Evolutionary conservation across 2,797 vertebrate genomes (phyloP).

Genomic region (Benthosema pterotum): DNA sequence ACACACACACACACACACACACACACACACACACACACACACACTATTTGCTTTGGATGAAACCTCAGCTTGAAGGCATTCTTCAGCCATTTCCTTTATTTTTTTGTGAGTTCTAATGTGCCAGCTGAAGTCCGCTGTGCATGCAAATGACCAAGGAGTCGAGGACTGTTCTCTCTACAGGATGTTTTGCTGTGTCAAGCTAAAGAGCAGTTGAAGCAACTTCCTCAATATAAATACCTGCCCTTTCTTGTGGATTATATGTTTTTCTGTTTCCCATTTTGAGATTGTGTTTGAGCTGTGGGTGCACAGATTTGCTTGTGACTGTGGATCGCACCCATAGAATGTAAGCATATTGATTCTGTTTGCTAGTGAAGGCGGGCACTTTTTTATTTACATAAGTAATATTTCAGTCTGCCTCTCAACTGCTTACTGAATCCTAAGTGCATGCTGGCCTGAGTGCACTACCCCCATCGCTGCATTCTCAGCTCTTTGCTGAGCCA

Average conservation of each 20-base stretch:
- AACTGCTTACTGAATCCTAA: slow-evolving; percentile 38
- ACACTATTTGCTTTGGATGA: too few species aligned
- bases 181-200: slow-evolving; percentile 26
- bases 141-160: background rate
- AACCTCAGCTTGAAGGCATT: too few species aligned
- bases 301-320: slow-evolving; percentile 16
- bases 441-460: slow-evolving; percentile 37
- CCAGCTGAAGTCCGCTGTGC: background rate
- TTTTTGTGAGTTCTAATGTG: background rate
- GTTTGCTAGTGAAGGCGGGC: slow-evolving; percentile 35
- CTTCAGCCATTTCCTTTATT: too few species aligned
- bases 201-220: slow-evolving; percentile 42
- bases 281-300: background rate
- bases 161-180: slow-evolving; percentile 22
- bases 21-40: too few species aligned
- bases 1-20: too few species aligned
- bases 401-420: slow-evolving; percentile 46
- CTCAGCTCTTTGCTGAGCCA: slow-evolving; percentile 31
- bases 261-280: background rate
- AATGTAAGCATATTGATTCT: slow-evolving; percentile 54
- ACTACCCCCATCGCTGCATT: slow-evolving; percentile 12
- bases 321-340: slow-evolving; percentile 27
- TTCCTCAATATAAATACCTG: slow-evolving; percentile 27
- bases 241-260: background rate
- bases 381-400: slow-evolving; percentile 26